Evolutionary conservation across 2,797 vertebrate species (phyloP), one percentile per base, ranked within the genome.

Genomic region (Poeciliopsis infans): DNA sequence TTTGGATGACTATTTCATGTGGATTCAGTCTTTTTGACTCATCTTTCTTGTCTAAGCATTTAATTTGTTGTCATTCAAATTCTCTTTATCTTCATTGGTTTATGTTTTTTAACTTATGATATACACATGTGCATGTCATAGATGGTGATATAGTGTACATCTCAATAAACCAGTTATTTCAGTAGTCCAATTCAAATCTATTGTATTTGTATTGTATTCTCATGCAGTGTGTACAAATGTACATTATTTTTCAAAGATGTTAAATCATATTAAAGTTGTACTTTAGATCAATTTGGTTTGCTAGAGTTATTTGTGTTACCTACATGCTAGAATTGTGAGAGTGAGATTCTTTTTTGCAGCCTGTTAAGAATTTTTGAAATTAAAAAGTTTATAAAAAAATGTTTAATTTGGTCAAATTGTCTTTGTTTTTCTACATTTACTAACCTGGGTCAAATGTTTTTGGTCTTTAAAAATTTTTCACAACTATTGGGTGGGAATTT

Each of bases 1-100:
- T 47, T 78, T 81, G 59, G 77, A n/a, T 53, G 45, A 68, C 11
- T 73, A 70, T 83, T 81, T 33, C 0, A 70, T 86, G 57, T 83
- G 53, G 46, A 82, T 85, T 85, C 79, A 83, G 76, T 79, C 80
- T 79, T 41, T 53, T 39, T 36, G 33, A 74, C 8, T 1, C 8
- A 5, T 10, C 16, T 55, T 36, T 36, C 28, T 53, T 33, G 28
- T 49, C 70, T 41, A n/a, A 41, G 5, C 16, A 23, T 23, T 41
- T 41, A 41, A 69, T 41, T 43, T 69, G 23, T 74, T 55, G 31
- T 73, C 51, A 10, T 55, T 74, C 23, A 25, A 49, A 8, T 33
- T 45, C 13, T 53, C 36, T 68, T 39, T 36, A 66, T 16, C 20
- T 59, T 18, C 66, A 7, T 49, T 66, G 25, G 15, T 55, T 20